Evolutionary conservation across 2,888 invertebrate genomes (phyloP), one percentile per base, ranked within the genome.

Genomic region (Cheilosia vulpina): DNA sequence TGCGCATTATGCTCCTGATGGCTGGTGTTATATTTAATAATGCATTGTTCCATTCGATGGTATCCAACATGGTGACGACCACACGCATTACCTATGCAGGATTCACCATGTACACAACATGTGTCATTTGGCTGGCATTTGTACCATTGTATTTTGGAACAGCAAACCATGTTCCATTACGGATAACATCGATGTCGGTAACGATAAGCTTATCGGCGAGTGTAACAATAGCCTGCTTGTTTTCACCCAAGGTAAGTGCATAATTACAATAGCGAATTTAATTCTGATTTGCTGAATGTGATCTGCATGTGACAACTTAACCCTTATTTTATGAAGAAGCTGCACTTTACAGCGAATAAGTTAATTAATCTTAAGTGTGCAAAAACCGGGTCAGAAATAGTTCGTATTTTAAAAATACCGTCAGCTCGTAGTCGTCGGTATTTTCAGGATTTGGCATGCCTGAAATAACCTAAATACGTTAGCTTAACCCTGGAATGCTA

Each of bases 81-180:
- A 71, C 58, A 27, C 52, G 34, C 41, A 41, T 78, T 47, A 43
- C 53, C 58, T 52, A 47, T 45, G 9, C 93, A 97, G 97, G 97
- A 77, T 99, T 99, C 93, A 98, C 99, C 27, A 99, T 99, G 99
- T 99, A 98, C 93, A 98, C 98, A 53, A 99, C 98, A 34, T 98
- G 98, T 92, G 97, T 98, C 87, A 98, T 99, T 91, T 99, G 99
- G 99, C 93, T 98, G 88, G 99, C 99, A 21, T 99, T 99, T 93
- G 97, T 99, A 75, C 98, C 99, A 6, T 94, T 99, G 63, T 99
- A 99, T 93, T 98, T 99, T 92, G 98, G 98, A 87, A 98, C 98
- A 2, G 98, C 96, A 81, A 97, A 96, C 90, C 97, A 98, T 93
- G 97, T 98, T 87, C 96, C 97, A 13, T 93, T 98, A 81, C 94